Evolutionary conservation across 2,113 vertebrate species (phyloP).

Genomic region (Capreolus pygargus): DNA sequence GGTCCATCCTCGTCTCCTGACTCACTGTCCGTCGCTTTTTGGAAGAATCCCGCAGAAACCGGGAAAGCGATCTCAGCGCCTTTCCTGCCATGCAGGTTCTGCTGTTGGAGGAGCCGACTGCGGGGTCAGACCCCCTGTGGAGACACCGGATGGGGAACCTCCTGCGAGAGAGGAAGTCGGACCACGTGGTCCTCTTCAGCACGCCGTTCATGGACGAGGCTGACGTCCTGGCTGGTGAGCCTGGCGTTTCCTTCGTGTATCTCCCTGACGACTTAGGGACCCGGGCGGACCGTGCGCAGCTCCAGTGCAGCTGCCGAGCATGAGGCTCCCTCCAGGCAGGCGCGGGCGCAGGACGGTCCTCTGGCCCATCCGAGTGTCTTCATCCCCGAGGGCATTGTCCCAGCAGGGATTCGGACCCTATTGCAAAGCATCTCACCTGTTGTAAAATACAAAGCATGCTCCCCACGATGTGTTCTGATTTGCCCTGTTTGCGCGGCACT

Average conservation of each 20-base stretch:
- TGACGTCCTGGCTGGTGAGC: conserved; percentile 89
- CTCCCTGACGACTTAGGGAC: not conserved
- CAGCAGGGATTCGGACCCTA: not conserved
- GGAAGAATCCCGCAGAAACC: not conserved
- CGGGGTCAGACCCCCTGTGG: conserved; percentile 92
- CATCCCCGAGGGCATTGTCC: not conserved
- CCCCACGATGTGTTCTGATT: not conserved
- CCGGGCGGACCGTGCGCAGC: accelerated
- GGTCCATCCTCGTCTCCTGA: not conserved
- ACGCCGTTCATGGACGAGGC: conserved; percentile 96
- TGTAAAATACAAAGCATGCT: not conserved
- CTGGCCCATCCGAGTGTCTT: not conserved
- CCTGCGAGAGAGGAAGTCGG: conserved; percentile 85
- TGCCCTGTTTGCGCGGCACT: not conserved
- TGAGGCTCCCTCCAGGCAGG: too few relatives aligned
- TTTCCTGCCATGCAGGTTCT: conserved; percentile 82
- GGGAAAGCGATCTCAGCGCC: not conserved
- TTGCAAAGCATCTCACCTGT: not conserved
- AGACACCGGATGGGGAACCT: conserved; percentile 89
- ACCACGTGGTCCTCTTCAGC: conserved; percentile 85
- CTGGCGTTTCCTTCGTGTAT: not conserved
- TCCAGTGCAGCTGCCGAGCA: too few relatives aligned
- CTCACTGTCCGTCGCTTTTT: not conserved
- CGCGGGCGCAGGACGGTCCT: not conserved
- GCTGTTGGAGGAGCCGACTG: conserved; percentile 92